These are phyloP conservation scores for Anorthoa munda DNA, from an alignment of 2,888 invertebrate species.

Conservation along the genomic window DNA sequence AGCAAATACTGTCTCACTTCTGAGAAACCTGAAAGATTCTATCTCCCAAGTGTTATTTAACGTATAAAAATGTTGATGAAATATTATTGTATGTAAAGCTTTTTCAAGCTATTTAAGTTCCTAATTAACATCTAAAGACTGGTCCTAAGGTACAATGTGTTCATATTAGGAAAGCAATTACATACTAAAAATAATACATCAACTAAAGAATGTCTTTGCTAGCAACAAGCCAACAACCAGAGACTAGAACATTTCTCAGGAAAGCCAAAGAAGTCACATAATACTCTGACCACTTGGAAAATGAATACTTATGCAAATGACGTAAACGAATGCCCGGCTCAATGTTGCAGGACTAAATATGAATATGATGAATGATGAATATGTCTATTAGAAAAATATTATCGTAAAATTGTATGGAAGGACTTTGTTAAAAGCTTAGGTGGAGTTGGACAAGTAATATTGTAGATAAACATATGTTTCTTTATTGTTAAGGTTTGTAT, in stretches of 20 bases:
- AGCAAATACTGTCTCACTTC: no score
- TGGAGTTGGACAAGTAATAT: background rate
- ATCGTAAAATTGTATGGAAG: slow-evolving; percentile 25
- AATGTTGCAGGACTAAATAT: slow-evolving; percentile 46
- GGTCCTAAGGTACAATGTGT: background rate
- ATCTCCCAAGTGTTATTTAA: background rate
- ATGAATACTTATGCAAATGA: slow-evolving; percentile 60
- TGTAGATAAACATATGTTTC: background rate
- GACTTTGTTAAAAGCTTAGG: slow-evolving; percentile 24
- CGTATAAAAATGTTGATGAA: background rate
- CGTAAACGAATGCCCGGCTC: slow-evolving; percentile 24
- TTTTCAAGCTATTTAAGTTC: background rate
- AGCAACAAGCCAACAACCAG: slow-evolving; percentile 37
- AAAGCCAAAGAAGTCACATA: slow-evolving; percentile 61
- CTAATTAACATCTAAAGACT: background rate
- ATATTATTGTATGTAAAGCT: background rate
- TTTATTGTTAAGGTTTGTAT: background rate
- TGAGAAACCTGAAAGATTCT: no score
- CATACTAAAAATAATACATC: slow-evolving; percentile 27
- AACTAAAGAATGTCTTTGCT: slow-evolving; percentile 45
- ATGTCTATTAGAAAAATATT: slow-evolving; percentile 35
- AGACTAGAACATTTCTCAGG: slow-evolving; percentile 45
- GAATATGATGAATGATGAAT: slow-evolving; percentile 23
- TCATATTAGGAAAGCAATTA: slow-evolving; percentile 41
- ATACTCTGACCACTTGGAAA: slow-evolving; percentile 53